A percentile compares a stretch with the other conserved stretches of the same genome.
phyloP scores from a whole-genome alignment of 2,113 vertebrate species.

The Semnornis frantzii region DNA sequence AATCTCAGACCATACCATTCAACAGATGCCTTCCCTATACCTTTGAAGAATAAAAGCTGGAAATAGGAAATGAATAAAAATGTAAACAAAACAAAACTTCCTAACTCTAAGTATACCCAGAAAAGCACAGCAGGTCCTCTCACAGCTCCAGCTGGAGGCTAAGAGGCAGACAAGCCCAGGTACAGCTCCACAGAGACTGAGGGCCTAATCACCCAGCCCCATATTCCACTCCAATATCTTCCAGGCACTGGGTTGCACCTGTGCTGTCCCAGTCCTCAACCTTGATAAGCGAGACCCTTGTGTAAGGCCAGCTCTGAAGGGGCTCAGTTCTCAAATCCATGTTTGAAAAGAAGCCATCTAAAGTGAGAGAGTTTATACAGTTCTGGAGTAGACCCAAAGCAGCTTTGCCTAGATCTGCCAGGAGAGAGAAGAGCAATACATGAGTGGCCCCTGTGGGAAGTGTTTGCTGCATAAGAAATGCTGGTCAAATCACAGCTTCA shows the following conservation, averaged over 20 bases:
- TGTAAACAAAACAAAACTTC: neutral
- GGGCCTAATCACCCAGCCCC: neutral
- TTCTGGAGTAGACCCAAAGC: neutral
- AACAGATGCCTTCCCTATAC: neutral
- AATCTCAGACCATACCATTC: neutral
- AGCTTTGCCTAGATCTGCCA: neutral
- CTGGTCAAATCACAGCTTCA: neutral
- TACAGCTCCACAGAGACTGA: fast-evolving
- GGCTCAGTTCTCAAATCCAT: neutral
- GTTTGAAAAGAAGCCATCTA: neutral
- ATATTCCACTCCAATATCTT: neutral
- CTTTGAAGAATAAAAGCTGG: neutral
- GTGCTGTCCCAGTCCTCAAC: neutral
- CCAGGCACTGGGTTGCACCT: neutral
- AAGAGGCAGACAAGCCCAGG: neutral
- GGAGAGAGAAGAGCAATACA: neutral
- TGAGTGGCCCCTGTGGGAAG: neutral
- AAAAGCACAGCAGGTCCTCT: neutral
- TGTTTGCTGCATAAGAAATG: neutral
- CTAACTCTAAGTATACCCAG: neutral
- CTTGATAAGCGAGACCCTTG: neutral
- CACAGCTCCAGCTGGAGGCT: neutral
- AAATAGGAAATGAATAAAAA: neutral
- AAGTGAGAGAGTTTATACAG: fast-evolving
- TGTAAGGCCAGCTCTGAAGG: neutral